Evolutionary conservation across 2,888 invertebrate genomes (phyloP).

Genomic region (Campoletis raptor): DNA sequence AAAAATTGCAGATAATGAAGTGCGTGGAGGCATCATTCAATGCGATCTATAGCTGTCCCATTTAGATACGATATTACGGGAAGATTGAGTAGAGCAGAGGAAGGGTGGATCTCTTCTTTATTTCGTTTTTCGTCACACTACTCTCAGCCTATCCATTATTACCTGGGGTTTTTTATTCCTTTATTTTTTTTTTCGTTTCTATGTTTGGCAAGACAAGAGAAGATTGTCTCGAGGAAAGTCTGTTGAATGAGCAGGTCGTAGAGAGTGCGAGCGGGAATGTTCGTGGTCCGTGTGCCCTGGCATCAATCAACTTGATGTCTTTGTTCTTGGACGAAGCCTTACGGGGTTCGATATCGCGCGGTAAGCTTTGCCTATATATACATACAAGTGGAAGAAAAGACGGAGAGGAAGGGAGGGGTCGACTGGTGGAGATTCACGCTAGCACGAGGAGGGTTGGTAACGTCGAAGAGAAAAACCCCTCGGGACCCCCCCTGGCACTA

Average conservation of each 20-base stretch:
- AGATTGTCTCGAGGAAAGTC: slow-evolving; percentile 66
- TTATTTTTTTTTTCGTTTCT: slow-evolving; percentile 49
- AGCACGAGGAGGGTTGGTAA: slow-evolving; percentile 55
- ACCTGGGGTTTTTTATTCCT: slow-evolving; percentile 31
- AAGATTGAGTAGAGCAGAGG: slow-evolving; percentile 51
- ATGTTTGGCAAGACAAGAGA: slow-evolving; percentile 60
- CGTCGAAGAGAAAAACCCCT: slow-evolving; percentile 61
- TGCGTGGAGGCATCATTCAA: slow-evolving; percentile 43
- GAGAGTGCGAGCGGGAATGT: slow-evolving; percentile 46
- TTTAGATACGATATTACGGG: slow-evolving; percentile 21
- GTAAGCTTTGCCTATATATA: slow-evolving; percentile 38
- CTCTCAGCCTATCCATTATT: slow-evolving; percentile 18
- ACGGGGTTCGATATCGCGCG: slow-evolving; percentile 70
- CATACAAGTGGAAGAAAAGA: slow-evolving; percentile 42
- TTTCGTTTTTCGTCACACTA: slow-evolving; percentile 47
- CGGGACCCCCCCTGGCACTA: slow-evolving; percentile 69
- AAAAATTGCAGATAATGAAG: slow-evolving; percentile 62
- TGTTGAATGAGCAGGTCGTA: slow-evolving; percentile 70
- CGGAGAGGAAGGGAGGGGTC: slow-evolving; percentile 43
- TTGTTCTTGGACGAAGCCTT: slow-evolving; percentile 81
- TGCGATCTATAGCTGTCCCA: slow-evolving; percentile 26
- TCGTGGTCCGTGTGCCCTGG: slow-evolving; percentile 67
- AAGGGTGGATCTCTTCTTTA: slow-evolving; percentile 64
- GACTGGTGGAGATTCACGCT: slow-evolving; percentile 41
- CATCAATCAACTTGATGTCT: slow-evolving; percentile 84